phyloP scores from a whole-genome alignment of 2,113 vertebrate species.

The Grantiella picta region DNA sequence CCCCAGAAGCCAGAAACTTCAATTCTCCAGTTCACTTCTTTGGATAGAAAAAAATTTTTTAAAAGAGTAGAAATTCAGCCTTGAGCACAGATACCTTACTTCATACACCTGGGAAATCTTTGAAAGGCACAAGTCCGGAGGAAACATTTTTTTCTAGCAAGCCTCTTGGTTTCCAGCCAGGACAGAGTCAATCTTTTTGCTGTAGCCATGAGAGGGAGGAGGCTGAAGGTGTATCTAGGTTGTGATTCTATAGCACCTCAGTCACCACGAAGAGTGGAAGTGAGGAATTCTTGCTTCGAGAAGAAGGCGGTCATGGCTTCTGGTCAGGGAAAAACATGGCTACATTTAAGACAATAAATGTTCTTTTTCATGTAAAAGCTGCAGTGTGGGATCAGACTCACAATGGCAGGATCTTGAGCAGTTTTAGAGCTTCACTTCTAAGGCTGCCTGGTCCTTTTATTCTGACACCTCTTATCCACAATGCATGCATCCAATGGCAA shows the following conservation, averaged over 20 bases:
- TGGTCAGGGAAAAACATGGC: not conserved
- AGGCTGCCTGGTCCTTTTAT: not conserved
- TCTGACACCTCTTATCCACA: not conserved
- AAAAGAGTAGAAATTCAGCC: not conserved
- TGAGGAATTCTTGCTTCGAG: rapidly evolving
- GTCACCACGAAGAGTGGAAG: not conserved
- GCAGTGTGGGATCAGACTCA: not conserved
- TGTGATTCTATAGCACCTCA: not conserved
- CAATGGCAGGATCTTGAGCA: not conserved
- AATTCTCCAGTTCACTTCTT: not conserved
- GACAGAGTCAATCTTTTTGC: not conserved
- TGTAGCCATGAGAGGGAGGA: too few relatives aligned
- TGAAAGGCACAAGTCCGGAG: not conserved
- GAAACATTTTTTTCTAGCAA: not conserved
- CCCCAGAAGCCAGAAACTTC: not conserved
- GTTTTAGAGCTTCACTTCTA: not conserved
- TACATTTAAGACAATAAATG: not conserved
- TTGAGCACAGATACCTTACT: not conserved
- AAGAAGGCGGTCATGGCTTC: rapidly evolving
- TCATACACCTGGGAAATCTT: rapidly evolving
- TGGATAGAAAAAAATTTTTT: not conserved
- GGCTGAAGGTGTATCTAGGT: not conserved
- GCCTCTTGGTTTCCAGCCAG: not conserved
- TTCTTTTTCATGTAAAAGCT: not conserved
- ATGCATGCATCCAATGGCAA: not conserved